Conservation (phyloP, 2,113 vertebrate species). For the Aptenodytes forsteri region DNA sequence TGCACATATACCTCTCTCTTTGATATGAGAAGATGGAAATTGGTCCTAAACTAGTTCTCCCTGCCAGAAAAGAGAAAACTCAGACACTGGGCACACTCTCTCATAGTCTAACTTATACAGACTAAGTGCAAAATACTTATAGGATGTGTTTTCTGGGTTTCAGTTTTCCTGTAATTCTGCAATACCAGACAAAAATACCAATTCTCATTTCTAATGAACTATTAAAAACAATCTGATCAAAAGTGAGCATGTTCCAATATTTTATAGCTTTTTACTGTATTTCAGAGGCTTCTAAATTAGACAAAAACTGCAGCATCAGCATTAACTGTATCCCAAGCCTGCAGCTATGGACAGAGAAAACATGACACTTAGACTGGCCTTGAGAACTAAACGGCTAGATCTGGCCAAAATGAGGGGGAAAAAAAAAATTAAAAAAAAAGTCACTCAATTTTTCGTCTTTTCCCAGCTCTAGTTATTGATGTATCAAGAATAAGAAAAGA, state of each 20-base stretch:
- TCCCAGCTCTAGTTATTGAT: not conserved
- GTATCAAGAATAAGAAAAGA: not conserved
- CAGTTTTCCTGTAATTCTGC: not conserved
- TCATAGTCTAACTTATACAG: not conserved
- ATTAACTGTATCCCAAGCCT: not conserved
- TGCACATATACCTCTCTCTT: not conserved
- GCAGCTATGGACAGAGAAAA: not conserved
- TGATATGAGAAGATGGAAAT: not conserved
- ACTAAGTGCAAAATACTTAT: not conserved
- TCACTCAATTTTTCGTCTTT: not conserved
- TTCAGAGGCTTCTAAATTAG: not conserved
- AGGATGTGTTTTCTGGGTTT: not conserved
- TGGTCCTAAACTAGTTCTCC: not conserved
- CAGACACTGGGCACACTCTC: not conserved
- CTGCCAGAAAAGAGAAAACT: not conserved
- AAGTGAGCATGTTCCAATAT: not conserved
- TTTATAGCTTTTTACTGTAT: not conserved
- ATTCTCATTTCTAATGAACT: not conserved
- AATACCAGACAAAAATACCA: not conserved
- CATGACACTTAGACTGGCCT: not conserved
- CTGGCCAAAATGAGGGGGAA: not conserved
- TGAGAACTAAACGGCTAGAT: not conserved
- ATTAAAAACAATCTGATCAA: not conserved
- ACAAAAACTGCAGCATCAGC: not conserved
- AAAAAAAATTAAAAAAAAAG: not conserved